Conservation (phyloP, 2,888 invertebrate genomes). For the Lymantria dispar region DNA sequence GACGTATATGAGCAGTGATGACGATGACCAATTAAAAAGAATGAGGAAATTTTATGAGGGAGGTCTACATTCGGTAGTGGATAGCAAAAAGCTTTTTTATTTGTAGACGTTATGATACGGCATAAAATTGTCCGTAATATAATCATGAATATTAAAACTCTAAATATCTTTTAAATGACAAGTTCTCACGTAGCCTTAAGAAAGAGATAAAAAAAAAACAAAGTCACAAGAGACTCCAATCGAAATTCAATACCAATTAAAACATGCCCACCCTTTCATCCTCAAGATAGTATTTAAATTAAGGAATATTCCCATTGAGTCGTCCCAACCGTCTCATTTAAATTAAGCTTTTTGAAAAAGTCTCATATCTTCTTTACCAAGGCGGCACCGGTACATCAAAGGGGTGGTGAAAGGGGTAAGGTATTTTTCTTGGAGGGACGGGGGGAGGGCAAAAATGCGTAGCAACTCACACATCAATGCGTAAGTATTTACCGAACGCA, state of each 20-base stretch:
- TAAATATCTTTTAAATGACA: too few species aligned
- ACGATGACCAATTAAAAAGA: too few species aligned
- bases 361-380: slow-evolving; percentile 81
- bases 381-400: slow-evolving; percentile 76
- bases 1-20: too few species aligned
- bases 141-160: too few species aligned
- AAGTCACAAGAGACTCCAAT: slow-evolving; percentile 54
- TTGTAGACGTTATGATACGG: too few species aligned
- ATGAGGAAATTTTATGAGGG: too few species aligned
- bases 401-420: slow-evolving; percentile 69
- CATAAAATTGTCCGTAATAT: too few species aligned
- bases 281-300: slow-evolving; percentile 78
- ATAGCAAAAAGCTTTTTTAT: too few species aligned
- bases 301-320: slow-evolving; percentile 78
- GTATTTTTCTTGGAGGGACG: slow-evolving; percentile 65
- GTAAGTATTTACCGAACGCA: slow-evolving; percentile 75
- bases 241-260: slow-evolving; percentile 82
- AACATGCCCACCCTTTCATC: slow-evolving; percentile 56
- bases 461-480: slow-evolving; percentile 75
- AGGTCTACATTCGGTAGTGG: too few species aligned
- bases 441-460: slow-evolving; percentile 78
- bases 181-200: slow-evolving; percentile 14
- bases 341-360: slow-evolving; percentile 82
- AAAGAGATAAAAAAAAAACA: slow-evolving; percentile 37
- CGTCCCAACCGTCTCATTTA: slow-evolving; percentile 76